Percentiles rank a stretch among this genome's conserved stretches.
Conservation (phyloP, 37 sponge, comb jelly and placozoan genomes). For the Halisarca cf. caerulea region DNA sequence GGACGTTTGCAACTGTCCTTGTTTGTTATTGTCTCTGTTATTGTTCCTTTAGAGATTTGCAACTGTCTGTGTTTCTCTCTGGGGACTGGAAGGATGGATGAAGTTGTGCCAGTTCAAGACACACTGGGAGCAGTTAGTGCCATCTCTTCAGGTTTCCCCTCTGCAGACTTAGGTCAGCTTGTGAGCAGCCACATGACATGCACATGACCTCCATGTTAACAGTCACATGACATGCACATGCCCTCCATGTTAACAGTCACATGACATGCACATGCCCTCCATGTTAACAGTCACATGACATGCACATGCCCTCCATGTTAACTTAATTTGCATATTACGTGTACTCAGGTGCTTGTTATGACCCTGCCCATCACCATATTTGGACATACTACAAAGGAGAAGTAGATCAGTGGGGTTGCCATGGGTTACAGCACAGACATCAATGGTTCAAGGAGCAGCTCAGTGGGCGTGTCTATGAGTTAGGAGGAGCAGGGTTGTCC, state of each 20-base stretch:
- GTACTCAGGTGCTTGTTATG: slow-evolving; percentile 40
- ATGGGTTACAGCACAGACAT: slow-evolving; percentile 2
- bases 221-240: background rate
- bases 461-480: background rate
- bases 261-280: background rate
- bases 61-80: slow-evolving; percentile 21
- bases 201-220: background rate
- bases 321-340: too few species aligned
- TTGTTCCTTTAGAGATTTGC: background rate
- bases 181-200: too few species aligned
- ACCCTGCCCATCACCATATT: slow-evolving; percentile 40
- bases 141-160: background rate
- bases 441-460: background rate
- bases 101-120: background rate
- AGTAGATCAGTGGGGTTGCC: slow-evolving; percentile 48
- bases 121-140: background rate
- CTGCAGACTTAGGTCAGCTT: slow-evolving; percentile 5
- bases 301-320: too few species aligned
- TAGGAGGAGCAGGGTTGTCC: background rate
- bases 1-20: slow-evolving; percentile 2
- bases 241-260: too few species aligned
- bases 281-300: background rate
- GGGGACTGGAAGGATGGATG: background rate
- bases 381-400: slow-evolving; percentile 48
- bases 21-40: slow-evolving; percentile 19